A percentile compares a stretch with the other conserved stretches of the same genome.
Conservation (phyloP, 2,113 vertebrate species). For the Corydoras sp. region DNA sequence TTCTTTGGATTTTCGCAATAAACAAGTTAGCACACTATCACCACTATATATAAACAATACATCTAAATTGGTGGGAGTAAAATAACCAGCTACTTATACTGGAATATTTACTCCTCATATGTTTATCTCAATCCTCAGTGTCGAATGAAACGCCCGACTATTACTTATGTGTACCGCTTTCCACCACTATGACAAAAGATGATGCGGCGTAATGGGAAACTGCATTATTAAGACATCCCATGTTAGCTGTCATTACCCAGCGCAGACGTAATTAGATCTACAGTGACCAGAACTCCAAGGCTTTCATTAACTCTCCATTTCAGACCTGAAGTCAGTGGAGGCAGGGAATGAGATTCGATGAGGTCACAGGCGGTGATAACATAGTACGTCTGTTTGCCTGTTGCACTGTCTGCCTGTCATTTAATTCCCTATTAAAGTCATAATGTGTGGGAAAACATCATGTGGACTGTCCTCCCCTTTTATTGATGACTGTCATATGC, state of each 20-base stretch:
- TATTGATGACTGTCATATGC: slow-evolving; percentile 65
- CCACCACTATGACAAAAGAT: not conserved
- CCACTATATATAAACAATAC: no score
- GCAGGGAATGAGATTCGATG: slow-evolving; percentile 47
- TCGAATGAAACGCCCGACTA: slow-evolving; percentile 17
- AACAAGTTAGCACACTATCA: no score
- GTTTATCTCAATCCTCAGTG: not conserved
- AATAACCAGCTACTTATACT: no score
- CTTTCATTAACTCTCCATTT: slow-evolving; percentile 42
- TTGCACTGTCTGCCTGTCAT: slow-evolving; percentile 29
- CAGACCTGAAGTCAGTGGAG: slow-evolving; percentile 37
- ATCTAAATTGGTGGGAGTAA: no score
- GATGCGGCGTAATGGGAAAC: slow-evolving; percentile 35
- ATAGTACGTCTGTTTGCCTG: slow-evolving; percentile 42
- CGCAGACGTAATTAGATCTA: slow-evolving; percentile 39
- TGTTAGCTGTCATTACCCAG: slow-evolving; percentile 44
- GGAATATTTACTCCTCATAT: no score
- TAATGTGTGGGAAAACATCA: slow-evolving; percentile 43
- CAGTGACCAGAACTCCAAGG: slow-evolving; percentile 41
- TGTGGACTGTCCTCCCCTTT: slow-evolving; percentile 52
- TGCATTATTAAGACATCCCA: slow-evolving; percentile 46
- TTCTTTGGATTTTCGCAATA: no score
- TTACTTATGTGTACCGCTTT: not conserved
- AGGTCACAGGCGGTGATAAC: slow-evolving; percentile 31
- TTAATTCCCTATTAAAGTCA: slow-evolving; percentile 44